Evolutionary conservation across 2,888 invertebrate genomes (phyloP).

Genomic region (Petrophora chlorosata): DNA sequence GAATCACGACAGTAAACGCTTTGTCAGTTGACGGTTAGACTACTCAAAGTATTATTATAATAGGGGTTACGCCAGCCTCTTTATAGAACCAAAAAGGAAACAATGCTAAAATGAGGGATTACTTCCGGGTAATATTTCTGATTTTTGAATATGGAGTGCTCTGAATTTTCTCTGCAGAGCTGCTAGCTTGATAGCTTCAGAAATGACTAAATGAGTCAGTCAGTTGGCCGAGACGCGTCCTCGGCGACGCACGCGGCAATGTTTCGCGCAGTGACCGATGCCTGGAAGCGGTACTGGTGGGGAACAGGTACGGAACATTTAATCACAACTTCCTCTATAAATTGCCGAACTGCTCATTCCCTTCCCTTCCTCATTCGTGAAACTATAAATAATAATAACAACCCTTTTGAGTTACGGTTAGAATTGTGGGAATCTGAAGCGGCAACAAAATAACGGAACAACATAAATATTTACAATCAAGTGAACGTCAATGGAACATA

Average conservation of each 20-base stretch:
- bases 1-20: conserved; percentile 67
- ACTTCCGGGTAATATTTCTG: conserved; percentile 24
- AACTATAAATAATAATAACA: conserved; percentile 38
- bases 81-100: conserved; percentile 7
- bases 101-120: background rate
- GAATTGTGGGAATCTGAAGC: conserved; percentile 8
- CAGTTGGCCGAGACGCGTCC: conserved; percentile 74
- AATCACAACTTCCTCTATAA: conserved; percentile 70
- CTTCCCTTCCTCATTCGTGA: conserved; percentile 30
- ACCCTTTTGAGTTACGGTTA: conserved; percentile 14
- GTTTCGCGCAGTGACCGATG: conserved; percentile 75
- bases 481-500: background rate
- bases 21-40: conserved; percentile 45
- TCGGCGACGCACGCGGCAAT: conserved; percentile 68
- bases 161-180: conserved; percentile 40
- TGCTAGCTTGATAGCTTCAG: conserved; percentile 16
- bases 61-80: conserved; percentile 3
- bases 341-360: conserved; percentile 49
- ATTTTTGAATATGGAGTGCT: conserved; percentile 46
- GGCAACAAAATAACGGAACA: conserved; percentile 3
- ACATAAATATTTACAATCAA: conserved; percentile 9
- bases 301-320: conserved; percentile 78
- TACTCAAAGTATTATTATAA: conserved; percentile 28
- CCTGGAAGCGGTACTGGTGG: conserved; percentile 81
- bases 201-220: conserved; percentile 34